These are phyloP conservation scores for Syritta pipiens DNA, from an alignment of 2,888 invertebrate species.

Conservation along the genomic window DNA sequence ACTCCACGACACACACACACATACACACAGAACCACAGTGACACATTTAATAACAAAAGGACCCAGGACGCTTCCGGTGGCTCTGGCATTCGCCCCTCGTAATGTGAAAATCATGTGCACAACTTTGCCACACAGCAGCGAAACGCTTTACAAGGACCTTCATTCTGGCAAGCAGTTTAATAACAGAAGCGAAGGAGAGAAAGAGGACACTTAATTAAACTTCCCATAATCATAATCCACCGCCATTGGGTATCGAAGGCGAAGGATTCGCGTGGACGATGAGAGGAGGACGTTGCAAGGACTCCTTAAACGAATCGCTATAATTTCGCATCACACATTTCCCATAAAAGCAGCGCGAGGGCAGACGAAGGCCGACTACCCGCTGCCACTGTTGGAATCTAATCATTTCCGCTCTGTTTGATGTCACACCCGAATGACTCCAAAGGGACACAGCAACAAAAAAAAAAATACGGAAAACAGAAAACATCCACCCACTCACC, in stretches of 20 bases:
- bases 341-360: slow-evolving; percentile 4
- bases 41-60: no score
- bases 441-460: not conserved
- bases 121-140: slow-evolving; percentile 1
- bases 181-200: slow-evolving; percentile 7
- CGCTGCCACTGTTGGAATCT: slow-evolving; percentile 17
- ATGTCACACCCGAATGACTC: slow-evolving; percentile 35
- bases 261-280: no score
- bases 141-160: slow-evolving; percentile 6
- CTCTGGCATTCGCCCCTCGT: no score
- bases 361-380: not conserved
- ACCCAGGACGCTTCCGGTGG: no score
- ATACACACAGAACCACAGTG: no score
- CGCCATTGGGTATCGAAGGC: no score
- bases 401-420: slow-evolving; percentile 44
- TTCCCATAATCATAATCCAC: slow-evolving; percentile 33
- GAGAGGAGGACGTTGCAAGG: slow-evolving; percentile 12
- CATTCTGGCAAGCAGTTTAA: slow-evolving; percentile 13
- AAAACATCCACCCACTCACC: not conserved
- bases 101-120: slow-evolving; percentile 33
- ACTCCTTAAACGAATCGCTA: not conserved
- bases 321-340: slow-evolving; percentile 12
- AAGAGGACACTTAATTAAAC: slow-evolving; percentile 40
- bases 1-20: no score
- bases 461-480: not conserved